phyloP scores from a whole-genome alignment of 2,888 invertebrate species.

The Rhagium mordax region DNA sequence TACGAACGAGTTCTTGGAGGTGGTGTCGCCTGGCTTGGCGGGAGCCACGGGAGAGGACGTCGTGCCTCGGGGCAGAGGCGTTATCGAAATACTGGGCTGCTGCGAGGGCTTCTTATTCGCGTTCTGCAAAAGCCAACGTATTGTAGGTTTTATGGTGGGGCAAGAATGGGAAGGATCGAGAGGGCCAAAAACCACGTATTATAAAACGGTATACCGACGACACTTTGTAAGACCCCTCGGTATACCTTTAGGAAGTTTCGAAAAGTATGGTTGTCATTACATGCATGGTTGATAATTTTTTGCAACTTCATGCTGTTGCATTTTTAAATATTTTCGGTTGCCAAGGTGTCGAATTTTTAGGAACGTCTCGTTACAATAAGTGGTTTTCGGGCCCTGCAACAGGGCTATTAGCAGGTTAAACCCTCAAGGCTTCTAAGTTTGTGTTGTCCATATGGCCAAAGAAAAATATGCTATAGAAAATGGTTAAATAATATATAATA shows the following conservation, averaged over 20 bases:
- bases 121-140: conserved; percentile 43
- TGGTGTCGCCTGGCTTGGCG: conserved; percentile 71
- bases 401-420: conserved; percentile 4
- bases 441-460: conserved; percentile 17
- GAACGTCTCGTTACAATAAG: not conserved
- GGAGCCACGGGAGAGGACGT: conserved; percentile 60
- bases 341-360: not conserved
- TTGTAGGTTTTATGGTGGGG: not conserved
- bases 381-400: not conserved
- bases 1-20: conserved; percentile 87
- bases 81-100: conserved; percentile 93
- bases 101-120: conserved; percentile 70
- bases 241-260: no score
- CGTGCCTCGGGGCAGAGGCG: conserved; percentile 84
- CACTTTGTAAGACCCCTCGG: no score
- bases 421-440: not conserved
- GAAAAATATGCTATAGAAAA: conserved; percentile 20
- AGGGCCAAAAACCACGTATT: conserved; percentile 13
- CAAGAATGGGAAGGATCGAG: not conserved
- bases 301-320: no score
- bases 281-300: no score
- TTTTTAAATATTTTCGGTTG: no score
- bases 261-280: no score
- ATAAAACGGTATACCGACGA: not conserved
- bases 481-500: conserved; percentile 26